Conservation (phyloP, 2,888 invertebrate genomes). For the Amphipyra tragopoginis region DNA sequence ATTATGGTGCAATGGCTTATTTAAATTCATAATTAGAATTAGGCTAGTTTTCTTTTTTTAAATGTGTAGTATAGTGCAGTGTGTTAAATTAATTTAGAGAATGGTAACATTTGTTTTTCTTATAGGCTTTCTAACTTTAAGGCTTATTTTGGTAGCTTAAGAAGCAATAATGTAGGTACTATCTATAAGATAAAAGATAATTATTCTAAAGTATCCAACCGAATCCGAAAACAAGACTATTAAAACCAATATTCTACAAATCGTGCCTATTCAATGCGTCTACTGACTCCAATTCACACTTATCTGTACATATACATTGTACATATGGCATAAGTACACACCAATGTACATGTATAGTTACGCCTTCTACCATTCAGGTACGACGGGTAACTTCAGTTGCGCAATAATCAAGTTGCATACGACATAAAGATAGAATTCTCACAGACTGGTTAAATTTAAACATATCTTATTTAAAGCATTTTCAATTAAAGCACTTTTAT, state of each 20-base stretch:
- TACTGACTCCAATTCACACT: neutral
- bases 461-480: neutral
- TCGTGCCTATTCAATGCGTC: neutral
- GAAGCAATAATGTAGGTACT: no score
- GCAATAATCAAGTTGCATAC: constrained; percentile 20
- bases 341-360: neutral
- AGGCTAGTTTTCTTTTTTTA: neutral
- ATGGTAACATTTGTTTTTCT: no score
- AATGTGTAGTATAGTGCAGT: neutral
- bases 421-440: constrained; percentile 14
- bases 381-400: constrained; percentile 13
- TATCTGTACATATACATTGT: neutral
- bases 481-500: neutral
- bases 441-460: neutral
- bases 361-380: constrained; percentile 5
- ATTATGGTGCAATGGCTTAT: constrained; percentile 26
- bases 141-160: no score
- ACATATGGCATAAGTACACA: neutral
- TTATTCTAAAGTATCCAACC: no score
- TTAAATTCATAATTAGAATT: constrained; percentile 7
- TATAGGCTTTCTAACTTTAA: no score
- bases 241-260: neutral
- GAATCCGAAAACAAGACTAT: neutral
- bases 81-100: no score
- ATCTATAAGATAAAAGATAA: no score